phyloP scores from a whole-genome alignment of 2,888 invertebrate species.

The Uloborus plumipes region DNA sequence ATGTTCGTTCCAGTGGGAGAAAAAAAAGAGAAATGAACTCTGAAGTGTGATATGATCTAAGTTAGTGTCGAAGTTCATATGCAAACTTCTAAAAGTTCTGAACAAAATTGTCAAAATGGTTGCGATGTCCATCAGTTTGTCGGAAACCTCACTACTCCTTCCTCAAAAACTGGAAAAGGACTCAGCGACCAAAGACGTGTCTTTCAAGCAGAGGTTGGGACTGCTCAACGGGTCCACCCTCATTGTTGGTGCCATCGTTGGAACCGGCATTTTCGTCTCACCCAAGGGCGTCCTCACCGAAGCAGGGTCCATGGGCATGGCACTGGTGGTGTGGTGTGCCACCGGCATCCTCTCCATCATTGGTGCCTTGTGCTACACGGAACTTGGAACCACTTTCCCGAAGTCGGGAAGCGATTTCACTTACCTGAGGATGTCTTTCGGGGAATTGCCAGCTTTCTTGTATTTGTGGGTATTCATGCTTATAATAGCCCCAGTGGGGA shows the following conservation, averaged over 20 bases:
- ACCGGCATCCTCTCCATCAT: slow-evolving; percentile 91
- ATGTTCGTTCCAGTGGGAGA: no score
- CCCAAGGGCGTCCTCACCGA: slow-evolving; percentile 88
- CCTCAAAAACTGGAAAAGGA: background rate
- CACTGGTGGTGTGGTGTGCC: slow-evolving; percentile 89
- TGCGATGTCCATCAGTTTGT: slow-evolving; percentile 4
- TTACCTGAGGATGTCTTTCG: slow-evolving; percentile 93
- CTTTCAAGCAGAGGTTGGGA: slow-evolving; percentile 78
- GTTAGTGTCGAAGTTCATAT: no score
- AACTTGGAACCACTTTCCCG: slow-evolving; percentile 90
- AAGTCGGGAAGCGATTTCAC: slow-evolving; percentile 98
- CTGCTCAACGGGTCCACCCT: slow-evolving; percentile 92
- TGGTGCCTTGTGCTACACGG: slow-evolving; percentile 96
- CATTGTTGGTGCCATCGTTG: slow-evolving; percentile 93
- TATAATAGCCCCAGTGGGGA: slow-evolving; percentile 85
- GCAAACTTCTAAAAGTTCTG: background rate
- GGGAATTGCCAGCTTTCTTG: slow-evolving; percentile 92
- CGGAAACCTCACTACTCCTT: slow-evolving; percentile 17
- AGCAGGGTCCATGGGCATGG: slow-evolving; percentile 90
- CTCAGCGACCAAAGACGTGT: background rate
- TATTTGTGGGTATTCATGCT: slow-evolving; percentile 94
- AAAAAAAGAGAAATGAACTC: no score
- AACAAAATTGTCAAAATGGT: slow-evolving; percentile 13
- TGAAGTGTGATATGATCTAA: no score
- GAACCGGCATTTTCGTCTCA: slow-evolving; percentile 96